Evolutionary conservation across 1,140 invertebrate genomes (phyloP), one percentile per base, ranked within the genome.

Genomic region (Zelostemma sp.): DNA sequence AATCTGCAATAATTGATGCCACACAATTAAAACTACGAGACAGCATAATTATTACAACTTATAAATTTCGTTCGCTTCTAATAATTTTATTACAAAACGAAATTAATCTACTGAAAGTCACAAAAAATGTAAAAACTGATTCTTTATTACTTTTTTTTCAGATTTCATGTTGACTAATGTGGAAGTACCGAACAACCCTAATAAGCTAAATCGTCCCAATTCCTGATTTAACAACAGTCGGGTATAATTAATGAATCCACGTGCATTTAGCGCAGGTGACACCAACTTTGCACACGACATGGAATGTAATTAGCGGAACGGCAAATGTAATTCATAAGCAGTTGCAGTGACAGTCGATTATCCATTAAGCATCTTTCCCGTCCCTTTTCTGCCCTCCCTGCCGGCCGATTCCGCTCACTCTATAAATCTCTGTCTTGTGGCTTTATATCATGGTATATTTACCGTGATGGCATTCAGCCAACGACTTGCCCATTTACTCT

Each of bases 381-480:
- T 68, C 45, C 48, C 46, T 74, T 72, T 70, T 1, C 48, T 59
- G 47, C 28, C 47, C 41, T 59, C 54, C 59, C 40, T 15, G 40
- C 40, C 15, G 14, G 40, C 40, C 6, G 11, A 15, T 41, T 5
- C 14, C 25, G 3, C 33, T 19, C 41, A 56, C 17, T 25, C 46
- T 51, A 68, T 75, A 75, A 75, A 70, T 75, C 68, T 59, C 58
- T 56, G 69, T 73, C 72, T 64, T 41, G 35, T 53, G 47, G 72
- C 70, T 48, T 65, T 70, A 65, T 54, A 72, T 72, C 71, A 71
- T 54, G 51, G 49, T 68, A 68, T 76, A 74, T 76, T 76, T 76
- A 62, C 68, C 56, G 56, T 33, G 21, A 58, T 76, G 77, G 77
- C 77, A 72, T 40, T 15, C 64, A 58, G 73, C 77, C 77, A 78